Evolutionary conservation across 2,113 vertebrate genomes (phyloP), one percentile per base, ranked within the genome.

Genomic region (Sula dactylatra): DNA sequence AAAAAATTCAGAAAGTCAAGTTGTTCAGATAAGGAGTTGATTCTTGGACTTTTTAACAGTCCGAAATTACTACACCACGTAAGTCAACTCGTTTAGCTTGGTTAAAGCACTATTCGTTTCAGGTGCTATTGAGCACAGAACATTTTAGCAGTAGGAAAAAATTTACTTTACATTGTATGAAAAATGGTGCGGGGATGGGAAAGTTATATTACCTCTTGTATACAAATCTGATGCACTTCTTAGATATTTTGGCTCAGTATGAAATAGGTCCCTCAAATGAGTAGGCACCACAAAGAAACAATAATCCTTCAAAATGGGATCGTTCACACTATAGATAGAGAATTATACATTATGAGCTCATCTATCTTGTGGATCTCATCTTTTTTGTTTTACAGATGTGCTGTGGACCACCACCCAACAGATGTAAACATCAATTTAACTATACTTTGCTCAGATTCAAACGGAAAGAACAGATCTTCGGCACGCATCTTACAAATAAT

Each of bases 401-500:
- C 99, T 44, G 99, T 99, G 95, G 99, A 99, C 97, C 98, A 98
- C 49, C 98, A 99, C 76, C 99, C 98, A 89, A 97, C 97, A 34
- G 99, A 99, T 81, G 91, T 95, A 88, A 99, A 99, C 88, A 98
- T 98, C 86, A 99, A 99, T 93, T 98, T 99, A 93, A 98, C 99
- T 65, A 99, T 99, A 95, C 98, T 99, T 90, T 99, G 99, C 96
- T 99, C 99, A 78, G 99, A 99, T 89, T 98, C 98, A 81, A 99
- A 98, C 93, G 99, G 98, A 90, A 99, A 98, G 97, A 99, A 99
- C 97, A 98, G 99, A 90, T 99, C 99, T 65, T 98, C 98, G 47
- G 98, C 99, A 86, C 99, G 99, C 98, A 99, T 99, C 94, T 97
- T 99, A 97, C 99, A 99, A 97, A 99, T 99, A 90, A 98, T 98